These are phyloP conservation scores for Therioaphis trifolii DNA, from an alignment of 2,888 invertebrate species.

Conservation along the genomic window DNA sequence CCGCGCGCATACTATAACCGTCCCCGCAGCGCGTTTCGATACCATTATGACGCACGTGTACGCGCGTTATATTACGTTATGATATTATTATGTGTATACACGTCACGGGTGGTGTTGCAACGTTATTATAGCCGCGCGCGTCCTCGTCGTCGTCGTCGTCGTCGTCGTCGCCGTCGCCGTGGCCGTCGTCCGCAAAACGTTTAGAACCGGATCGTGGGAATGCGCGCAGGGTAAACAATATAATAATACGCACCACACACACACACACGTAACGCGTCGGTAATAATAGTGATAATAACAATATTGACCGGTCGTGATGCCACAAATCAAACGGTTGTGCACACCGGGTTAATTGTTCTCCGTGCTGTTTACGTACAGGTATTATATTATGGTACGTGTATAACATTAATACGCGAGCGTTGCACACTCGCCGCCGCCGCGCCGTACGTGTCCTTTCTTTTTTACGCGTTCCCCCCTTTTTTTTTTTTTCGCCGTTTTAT, in stretches of 20 bases:
- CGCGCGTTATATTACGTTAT: background rate
- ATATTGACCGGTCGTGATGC: constrained; percentile 55
- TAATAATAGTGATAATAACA: constrained; percentile 45
- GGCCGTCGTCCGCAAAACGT: constrained; percentile 23
- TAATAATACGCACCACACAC: background rate
- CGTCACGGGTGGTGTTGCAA: too few species aligned
- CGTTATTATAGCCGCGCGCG: constrained; percentile 27
- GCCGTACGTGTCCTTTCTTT: background rate
- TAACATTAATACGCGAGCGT: background rate
- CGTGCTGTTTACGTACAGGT: background rate
- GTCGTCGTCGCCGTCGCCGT: too few species aligned
- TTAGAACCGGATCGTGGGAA: constrained; percentile 58
- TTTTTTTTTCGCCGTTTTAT: too few species aligned
- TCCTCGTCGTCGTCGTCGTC: too few species aligned
- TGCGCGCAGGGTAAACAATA: constrained; percentile 51
- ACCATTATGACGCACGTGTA: background rate
- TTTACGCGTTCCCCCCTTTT: background rate
- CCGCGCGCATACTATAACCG: too few species aligned
- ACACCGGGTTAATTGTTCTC: constrained; percentile 42
- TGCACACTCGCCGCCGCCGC: background rate
- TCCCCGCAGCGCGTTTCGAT: too few species aligned
- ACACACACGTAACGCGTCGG: background rate
- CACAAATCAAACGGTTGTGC: constrained; percentile 47
- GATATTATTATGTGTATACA: too few species aligned
- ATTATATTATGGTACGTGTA: background rate